These are phyloP conservation scores for Trichomalopsis sarcophagae DNA, from an alignment of 1,140 invertebrate genomes.

Conservation along the genomic window DNA sequence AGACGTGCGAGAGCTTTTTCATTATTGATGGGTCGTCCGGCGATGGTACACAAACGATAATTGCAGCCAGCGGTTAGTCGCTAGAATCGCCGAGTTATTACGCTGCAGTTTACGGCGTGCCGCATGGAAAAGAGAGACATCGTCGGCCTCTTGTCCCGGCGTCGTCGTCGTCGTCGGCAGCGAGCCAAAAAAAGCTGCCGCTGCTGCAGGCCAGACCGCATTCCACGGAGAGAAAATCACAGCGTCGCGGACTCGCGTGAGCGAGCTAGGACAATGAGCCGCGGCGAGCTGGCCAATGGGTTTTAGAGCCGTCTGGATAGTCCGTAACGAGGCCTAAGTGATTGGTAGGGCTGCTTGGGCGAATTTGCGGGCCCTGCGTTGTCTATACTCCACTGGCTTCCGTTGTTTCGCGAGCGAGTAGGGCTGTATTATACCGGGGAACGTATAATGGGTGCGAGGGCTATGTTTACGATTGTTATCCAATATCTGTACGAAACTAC, in stretches of 20 bases:
- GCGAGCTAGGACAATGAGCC: neutral
- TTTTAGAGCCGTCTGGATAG: neutral
- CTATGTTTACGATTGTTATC: too few relatives aligned
- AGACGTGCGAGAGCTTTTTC: neutral
- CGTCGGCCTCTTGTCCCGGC: neutral
- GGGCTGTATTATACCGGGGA: neutral
- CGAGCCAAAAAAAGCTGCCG: neutral
- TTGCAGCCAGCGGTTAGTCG: conserved; percentile 52
- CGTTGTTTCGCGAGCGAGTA: neutral
- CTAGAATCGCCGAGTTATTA: conserved; percentile 47
- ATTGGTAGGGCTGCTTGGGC: neutral
- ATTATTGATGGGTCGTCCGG: conserved; percentile 42
- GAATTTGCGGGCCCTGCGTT: neutral
- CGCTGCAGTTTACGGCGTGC: conserved; percentile 59
- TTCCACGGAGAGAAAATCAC: conserved; percentile 31
- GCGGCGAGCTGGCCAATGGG: neutral
- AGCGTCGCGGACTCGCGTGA: neutral
- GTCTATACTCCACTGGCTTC: neutral
- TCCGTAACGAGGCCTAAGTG: neutral
- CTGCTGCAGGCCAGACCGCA: conserved; percentile 9
- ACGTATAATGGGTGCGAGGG: neutral
- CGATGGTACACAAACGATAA: conserved; percentile 50
- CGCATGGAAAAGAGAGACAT: conserved; percentile 53
- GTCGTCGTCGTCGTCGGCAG: neutral
- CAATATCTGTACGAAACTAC: too few relatives aligned